These are phyloP conservation scores for Digitonthophagus gazella DNA, from an alignment of 2,888 invertebrate species.

Conservation along the genomic window DNA sequence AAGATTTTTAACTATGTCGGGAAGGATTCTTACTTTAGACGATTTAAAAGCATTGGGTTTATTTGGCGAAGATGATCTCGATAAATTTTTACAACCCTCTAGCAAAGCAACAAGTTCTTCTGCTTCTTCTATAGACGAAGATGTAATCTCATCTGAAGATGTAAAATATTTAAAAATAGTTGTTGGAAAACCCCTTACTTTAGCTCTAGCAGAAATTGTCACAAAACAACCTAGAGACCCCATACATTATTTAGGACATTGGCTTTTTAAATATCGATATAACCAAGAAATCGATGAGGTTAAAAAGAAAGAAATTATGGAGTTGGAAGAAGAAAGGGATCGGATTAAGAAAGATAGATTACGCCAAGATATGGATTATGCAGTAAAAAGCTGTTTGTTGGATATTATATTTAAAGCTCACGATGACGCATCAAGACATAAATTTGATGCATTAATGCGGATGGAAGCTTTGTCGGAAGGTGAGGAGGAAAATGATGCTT, in stretches of 20 bases:
- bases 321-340: constrained; percentile 43
- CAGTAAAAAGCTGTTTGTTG: constrained; percentile 43
- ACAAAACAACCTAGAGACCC: constrained; percentile 52
- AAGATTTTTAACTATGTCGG: constrained; percentile 40
- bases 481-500: constrained; percentile 35
- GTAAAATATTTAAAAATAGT: constrained; percentile 46
- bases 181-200: constrained; percentile 47
- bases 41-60: constrained; percentile 43
- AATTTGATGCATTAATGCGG: constrained; percentile 34
- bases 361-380: constrained; percentile 44
- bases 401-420: constrained; percentile 46
- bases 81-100: not conserved
- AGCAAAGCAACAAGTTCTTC: not conserved
- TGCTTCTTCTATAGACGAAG: not conserved
- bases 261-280: constrained; percentile 53
- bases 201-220: constrained; percentile 52
- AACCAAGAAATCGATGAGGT: constrained; percentile 48
- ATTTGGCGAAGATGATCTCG: constrained; percentile 38
- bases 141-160: constrained; percentile 37
- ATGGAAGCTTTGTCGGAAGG: constrained; percentile 35
- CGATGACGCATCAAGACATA: constrained; percentile 41
- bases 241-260: constrained; percentile 53
- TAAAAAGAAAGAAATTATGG: constrained; percentile 43
- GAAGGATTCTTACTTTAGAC: constrained; percentile 39
- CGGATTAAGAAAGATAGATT: constrained; percentile 43